These are phyloP conservation scores for Periophthalmodon schlosseri DNA, from an alignment of 2,113 vertebrate species.

Conservation along the genomic window DNA sequence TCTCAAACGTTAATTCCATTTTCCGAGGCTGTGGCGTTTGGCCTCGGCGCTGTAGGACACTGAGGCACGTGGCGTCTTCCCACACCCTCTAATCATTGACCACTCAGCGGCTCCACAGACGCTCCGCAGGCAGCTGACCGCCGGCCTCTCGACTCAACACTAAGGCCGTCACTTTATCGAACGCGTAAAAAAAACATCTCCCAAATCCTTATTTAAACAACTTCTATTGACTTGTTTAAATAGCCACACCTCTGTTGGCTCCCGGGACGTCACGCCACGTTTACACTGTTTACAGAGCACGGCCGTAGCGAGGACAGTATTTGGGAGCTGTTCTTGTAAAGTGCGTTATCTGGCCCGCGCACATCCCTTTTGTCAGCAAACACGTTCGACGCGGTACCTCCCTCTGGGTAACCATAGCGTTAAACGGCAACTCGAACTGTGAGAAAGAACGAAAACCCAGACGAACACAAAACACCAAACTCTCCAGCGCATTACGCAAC, in stretches of 20 bases:
- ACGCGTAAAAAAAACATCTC: neutral
- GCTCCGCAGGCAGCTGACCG: neutral
- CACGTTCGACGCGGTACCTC: neutral
- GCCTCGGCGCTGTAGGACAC: neutral
- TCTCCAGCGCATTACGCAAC: neutral
- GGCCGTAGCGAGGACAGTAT: conserved; percentile 9
- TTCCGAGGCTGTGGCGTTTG: neutral
- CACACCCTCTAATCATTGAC: conserved; percentile 10
- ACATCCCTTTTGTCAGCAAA: conserved; percentile 43
- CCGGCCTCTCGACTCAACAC: neutral
- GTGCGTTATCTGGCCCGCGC: conserved; percentile 47
- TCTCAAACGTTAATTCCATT: too few species aligned
- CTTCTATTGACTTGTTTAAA: conserved; percentile 10
- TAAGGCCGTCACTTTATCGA: conserved; percentile 4
- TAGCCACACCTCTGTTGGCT: conserved; percentile 44
- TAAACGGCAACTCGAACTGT: neutral
- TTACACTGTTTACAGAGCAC: conserved; percentile 63
- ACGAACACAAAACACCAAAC: too few species aligned
- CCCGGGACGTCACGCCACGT: conserved; percentile 31
- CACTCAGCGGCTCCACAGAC: conserved; percentile 3
- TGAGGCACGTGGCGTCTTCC: conserved; percentile 6
- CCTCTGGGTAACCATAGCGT: neutral
- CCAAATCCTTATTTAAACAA: neutral
- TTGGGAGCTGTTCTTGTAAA: conserved; percentile 48
- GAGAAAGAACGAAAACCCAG: conserved; percentile 20